Evolutionary conservation across 2,888 invertebrate species (phyloP).

Genomic region (Barypeithes pellucidus): DNA sequence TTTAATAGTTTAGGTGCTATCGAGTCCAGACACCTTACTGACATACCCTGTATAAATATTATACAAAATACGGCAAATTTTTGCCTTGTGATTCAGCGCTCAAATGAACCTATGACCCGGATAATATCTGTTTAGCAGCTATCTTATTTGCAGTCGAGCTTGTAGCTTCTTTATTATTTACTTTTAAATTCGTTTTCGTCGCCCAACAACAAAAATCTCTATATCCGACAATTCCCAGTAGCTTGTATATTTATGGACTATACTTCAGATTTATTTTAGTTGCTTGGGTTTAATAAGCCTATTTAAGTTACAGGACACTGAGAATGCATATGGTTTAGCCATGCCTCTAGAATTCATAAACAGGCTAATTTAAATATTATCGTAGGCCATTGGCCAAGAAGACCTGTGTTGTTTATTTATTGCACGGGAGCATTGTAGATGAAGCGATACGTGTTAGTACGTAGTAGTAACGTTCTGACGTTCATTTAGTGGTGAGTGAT

Average conservation of each 20-base stretch:
- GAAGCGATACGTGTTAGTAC: background rate
- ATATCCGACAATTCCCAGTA: background rate
- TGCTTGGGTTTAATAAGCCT: constrained; percentile 15
- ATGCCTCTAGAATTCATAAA: constrained; percentile 25
- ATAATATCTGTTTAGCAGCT: too few relatives aligned
- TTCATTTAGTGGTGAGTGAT: too few relatives aligned
- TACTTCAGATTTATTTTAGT: constrained; percentile 8
- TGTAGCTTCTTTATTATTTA: too few relatives aligned
- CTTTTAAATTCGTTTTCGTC: too few relatives aligned
- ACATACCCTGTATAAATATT: too few relatives aligned
- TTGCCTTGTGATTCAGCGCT: too few relatives aligned
- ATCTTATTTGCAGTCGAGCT: too few relatives aligned
- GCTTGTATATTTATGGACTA: constrained; percentile 12
- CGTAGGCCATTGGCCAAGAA: constrained; percentile 16
- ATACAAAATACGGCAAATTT: too few relatives aligned
- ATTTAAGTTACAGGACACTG: constrained; percentile 29
- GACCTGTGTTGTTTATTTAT: background rate
- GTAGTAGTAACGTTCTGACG: background rate
- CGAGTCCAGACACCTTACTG: too few relatives aligned
- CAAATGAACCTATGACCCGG: too few relatives aligned
- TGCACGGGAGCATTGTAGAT: background rate
- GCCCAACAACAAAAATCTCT: background rate
- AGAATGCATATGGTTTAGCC: constrained; percentile 15
- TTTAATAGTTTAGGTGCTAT: too few relatives aligned
- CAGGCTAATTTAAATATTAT: constrained; percentile 41